Conservation (phyloP, 1,140 invertebrate genomes). For the Drosophila elegans region DNA sequence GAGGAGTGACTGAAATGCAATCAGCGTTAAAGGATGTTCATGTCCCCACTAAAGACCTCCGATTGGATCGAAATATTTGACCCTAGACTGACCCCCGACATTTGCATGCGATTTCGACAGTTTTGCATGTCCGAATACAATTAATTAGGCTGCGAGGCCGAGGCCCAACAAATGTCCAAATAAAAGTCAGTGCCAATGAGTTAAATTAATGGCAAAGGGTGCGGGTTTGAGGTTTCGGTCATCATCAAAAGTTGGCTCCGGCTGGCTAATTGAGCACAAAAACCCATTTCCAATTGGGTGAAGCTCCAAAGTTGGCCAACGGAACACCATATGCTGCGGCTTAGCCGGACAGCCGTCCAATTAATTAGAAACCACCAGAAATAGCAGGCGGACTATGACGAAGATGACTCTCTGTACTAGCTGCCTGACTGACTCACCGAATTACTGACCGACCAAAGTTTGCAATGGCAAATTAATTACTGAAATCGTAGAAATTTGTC, state of each 20-base stretch:
- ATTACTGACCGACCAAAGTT: slow-evolving; percentile 54
- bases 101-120: slow-evolving; percentile 63
- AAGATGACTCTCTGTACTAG: slow-evolving; percentile 46
- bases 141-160: slow-evolving; percentile 67
- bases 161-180: slow-evolving; percentile 66
- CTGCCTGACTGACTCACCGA: no score
- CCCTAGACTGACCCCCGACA: slow-evolving; percentile 26
- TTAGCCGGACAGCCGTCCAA: slow-evolving; percentile 67
- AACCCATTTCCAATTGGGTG: slow-evolving; percentile 44
- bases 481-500: slow-evolving; percentile 82
- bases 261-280: slow-evolving; percentile 70
- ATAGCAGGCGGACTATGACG: slow-evolving; percentile 57
- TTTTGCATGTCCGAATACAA: slow-evolving; percentile 72
- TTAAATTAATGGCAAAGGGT: slow-evolving; percentile 49
- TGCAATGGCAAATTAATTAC: slow-evolving; percentile 82
- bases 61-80: slow-evolving; percentile 35
- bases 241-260: slow-evolving; percentile 54
- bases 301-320: slow-evolving; percentile 39
- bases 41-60: neutral
- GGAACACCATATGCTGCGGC: slow-evolving; percentile 61
- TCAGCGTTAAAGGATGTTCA: slow-evolving; percentile 20
- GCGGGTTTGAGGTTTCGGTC: slow-evolving; percentile 47
- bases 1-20: slow-evolving; percentile 40
- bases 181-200: slow-evolving; percentile 65
- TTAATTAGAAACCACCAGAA: slow-evolving; percentile 73